Evolutionary conservation across 2,888 invertebrate species (phyloP).

Genomic region (Patella depressa): DNA sequence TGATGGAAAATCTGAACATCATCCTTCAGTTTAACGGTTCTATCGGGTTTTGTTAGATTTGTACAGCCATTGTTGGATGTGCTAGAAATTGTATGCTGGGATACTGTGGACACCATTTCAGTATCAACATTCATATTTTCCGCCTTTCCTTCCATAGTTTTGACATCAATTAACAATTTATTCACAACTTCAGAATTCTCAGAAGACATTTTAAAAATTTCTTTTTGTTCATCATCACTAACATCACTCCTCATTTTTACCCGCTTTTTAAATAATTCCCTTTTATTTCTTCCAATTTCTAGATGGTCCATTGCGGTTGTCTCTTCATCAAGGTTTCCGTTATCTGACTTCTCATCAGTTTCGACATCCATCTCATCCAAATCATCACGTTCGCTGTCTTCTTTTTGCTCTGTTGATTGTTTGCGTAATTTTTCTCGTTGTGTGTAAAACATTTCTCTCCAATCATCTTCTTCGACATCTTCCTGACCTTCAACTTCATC

Average conservation of each 20-base stretch:
- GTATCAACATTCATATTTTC: no score
- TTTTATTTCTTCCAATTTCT: neutral
- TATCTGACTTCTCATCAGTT: constrained; percentile 15
- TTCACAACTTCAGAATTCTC: constrained; percentile 15
- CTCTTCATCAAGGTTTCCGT: constrained; percentile 15
- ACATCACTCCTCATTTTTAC: neutral
- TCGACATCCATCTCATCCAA: constrained; percentile 10
- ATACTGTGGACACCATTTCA: no score
- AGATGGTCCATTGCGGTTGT: no score
- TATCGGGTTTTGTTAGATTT: no score
- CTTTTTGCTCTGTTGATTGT: constrained; percentile 5
- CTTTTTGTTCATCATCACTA: constrained; percentile 1
- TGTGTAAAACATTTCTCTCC: constrained; percentile 35
- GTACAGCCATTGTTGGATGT: no score
- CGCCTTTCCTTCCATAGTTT: no score
- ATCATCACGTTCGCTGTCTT: constrained; percentile 1
- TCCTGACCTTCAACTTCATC: constrained; percentile 16
- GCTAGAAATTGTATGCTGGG: no score
- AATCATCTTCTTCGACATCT: constrained; percentile 34
- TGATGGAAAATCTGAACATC: no score
- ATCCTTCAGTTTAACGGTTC: no score
- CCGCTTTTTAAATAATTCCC: neutral
- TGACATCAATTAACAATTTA: neutral
- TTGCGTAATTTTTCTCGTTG: constrained; percentile 31
- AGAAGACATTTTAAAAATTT: neutral